Base-by-base conservation (phyloP, 2,888 invertebrate species). In the Polyommatus icarus region DNA sequence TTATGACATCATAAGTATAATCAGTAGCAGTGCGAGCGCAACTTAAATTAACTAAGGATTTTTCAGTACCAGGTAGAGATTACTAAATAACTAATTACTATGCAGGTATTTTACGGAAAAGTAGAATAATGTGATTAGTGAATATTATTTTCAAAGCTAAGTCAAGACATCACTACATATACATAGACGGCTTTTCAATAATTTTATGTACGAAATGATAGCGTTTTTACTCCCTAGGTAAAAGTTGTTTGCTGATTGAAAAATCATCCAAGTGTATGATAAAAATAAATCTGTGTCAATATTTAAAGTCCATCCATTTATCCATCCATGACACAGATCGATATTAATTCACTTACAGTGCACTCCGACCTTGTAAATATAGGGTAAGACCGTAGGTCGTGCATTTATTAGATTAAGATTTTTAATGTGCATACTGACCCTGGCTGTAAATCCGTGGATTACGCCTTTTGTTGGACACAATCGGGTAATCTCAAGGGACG, bases 281-380 rank as follows among this genome's bases (percentile, higher is more conserved):
- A 32, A 67, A 67, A 29, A 67, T 61, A 67, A 29, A 67, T 67
- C 15, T 67, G 4, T 67, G 67, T 67, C 67, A 67, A 67, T 32
- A 67, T 67, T 67, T 67, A 67, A 67, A 29, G 67, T 67, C 29
- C 67, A 67, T 67, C 29, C 8, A 40, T 40, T 40, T 40, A 40
- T 40, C 10, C 10, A 40, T 40, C 24, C 29, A 32, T 67, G 67
- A 67, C 4, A 32, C 24, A 12, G 61, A 75, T 77, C 77, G 46
- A 77, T 77, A 59, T 57, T 77, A 77, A 77, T 77, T 46, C 77
- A 77, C 77, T 77, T 77, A 77, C 40, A 57, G n/a, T 77, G 77
- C 77, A 77, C 8, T 77, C 40, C 71, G 29, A 24, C 76, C 72
- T 76, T 46, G 78, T 77, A 73, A 73, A 77, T 57, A 59, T 77